A percentile compares a stretch with the other conserved stretches of the same genome.
Evolutionary conservation across 92 coral and sea anemone genomes (phyloP).

Genomic region (Chrysogorgia sp.): DNA sequence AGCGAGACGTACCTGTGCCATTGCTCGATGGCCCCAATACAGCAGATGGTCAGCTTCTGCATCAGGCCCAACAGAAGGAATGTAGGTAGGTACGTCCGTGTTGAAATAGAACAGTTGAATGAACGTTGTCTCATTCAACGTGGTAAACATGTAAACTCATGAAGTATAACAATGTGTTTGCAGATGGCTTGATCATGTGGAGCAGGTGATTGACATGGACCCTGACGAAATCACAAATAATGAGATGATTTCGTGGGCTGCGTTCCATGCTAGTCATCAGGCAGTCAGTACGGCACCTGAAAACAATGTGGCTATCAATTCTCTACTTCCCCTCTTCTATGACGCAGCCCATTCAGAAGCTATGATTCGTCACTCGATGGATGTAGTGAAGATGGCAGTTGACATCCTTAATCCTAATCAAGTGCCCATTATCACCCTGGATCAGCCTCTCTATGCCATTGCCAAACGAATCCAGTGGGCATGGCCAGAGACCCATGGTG

Average conservation of each 20-base stretch:
- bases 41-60: too few species aligned
- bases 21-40: too few species aligned
- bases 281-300: neutral
- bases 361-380: constrained; percentile 66
- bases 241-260: constrained; percentile 44
- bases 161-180: neutral
- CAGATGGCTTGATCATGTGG: constrained; percentile 35
- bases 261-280: constrained; percentile 42
- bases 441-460: constrained; percentile 62
- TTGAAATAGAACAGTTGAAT: too few species aligned
- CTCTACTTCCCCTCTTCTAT: constrained; percentile 32
- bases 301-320: constrained; percentile 46
- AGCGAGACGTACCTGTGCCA: too few species aligned
- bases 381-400: constrained; percentile 31
- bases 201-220: neutral
- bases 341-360: constrained; percentile 60
- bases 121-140: too few species aligned
- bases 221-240: constrained; percentile 11
- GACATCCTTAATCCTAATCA: constrained; percentile 46
- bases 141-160: too few species aligned
- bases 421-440: constrained; percentile 50
- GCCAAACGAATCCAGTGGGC: constrained; percentile 66
- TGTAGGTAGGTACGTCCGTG: too few species aligned
- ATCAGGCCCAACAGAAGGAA: too few species aligned
- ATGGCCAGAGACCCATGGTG: constrained; percentile 20